Conservation (phyloP, 2,113 vertebrate species). For the Osmerus eperlanus region DNA sequence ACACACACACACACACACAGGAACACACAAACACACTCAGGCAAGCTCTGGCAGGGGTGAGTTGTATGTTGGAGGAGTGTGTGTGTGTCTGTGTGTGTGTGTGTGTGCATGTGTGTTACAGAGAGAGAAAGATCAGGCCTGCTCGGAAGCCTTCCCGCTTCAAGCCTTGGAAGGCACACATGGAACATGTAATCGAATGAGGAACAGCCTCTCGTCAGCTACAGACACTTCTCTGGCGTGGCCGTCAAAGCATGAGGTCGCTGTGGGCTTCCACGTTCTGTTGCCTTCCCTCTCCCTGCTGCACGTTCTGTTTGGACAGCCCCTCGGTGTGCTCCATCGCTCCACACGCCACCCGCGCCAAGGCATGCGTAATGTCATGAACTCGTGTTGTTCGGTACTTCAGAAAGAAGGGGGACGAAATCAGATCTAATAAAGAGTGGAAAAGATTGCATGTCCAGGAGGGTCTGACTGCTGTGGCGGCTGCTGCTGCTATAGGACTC, state of each 20-base stretch:
- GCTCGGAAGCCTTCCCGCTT: conserved; percentile 54
- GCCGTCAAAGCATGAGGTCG: conserved; percentile 52
- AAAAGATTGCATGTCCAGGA: conserved; percentile 59
- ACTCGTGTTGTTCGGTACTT: conserved; percentile 58
- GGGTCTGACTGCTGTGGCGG: background rate
- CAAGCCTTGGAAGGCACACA: conserved; percentile 64
- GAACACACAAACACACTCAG: background rate
- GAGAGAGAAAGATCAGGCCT: conserved; percentile 38
- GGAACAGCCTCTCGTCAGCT: conserved; percentile 58
- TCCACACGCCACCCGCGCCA: conserved; percentile 44
- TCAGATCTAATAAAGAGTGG: conserved; percentile 62
- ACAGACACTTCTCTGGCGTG: conserved; percentile 65
- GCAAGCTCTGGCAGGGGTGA: conserved; percentile 26
- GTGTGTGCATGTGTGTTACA: conserved; percentile 56
- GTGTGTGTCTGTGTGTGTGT: conserved; percentile 39
- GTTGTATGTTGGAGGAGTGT: conserved; percentile 46
- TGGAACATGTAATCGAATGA: conserved; percentile 74
- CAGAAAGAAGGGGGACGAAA: conserved; percentile 37
- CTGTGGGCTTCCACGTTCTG: conserved; percentile 43
- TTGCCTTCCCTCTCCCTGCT: conserved; percentile 51
- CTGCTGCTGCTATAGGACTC: too few species aligned
- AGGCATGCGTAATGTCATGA: conserved; percentile 64
- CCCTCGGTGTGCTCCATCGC: conserved; percentile 28
- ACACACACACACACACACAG: background rate
- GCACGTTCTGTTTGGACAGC: conserved; percentile 51